A percentile compares a stretch with the other conserved stretches of the same genome.
Conservation (phyloP, 1,140 invertebrate species). For the Callitettix versicolor region DNA sequence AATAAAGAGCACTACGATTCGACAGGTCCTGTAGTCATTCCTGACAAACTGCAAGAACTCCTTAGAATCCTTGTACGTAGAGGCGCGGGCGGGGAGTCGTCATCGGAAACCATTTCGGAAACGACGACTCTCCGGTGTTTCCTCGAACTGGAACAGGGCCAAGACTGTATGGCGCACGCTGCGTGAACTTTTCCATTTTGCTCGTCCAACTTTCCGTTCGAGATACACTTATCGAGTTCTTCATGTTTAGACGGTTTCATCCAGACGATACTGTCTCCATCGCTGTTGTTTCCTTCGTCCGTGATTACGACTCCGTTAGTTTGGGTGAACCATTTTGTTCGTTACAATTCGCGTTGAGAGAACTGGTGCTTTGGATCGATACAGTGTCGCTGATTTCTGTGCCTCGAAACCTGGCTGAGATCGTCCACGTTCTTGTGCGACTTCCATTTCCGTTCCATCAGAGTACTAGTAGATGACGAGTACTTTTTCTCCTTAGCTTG, state of each 20-base stretch:
- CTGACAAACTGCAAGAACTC: conserved; percentile 2
- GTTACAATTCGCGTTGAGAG: not conserved
- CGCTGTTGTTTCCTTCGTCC: conserved; percentile 21
- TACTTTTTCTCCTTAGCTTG: conserved; percentile 36
- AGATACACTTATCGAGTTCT: not conserved
- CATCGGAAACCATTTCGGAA: conserved; percentile 1
- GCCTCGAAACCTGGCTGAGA: not conserved
- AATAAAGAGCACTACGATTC: not conserved
- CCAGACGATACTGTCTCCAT: conserved; percentile 32
- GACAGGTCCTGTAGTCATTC: not conserved
- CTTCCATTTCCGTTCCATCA: conserved; percentile 38
- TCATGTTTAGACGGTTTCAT: conserved; percentile 34
- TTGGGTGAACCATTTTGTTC: not conserved
- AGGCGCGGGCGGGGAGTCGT: not conserved
- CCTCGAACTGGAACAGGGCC: conserved; percentile 2
- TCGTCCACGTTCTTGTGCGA: conserved; percentile 22
- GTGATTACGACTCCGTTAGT: conserved; percentile 18
- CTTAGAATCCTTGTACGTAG: not conserved
- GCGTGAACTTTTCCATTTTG: not conserved
- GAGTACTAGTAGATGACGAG: conserved; percentile 42
- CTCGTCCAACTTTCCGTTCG: not conserved
- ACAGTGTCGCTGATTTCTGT: not conserved
- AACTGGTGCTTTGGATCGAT: not conserved
- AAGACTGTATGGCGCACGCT: not conserved
- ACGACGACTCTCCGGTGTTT: not conserved